Conservation (phyloP, 2,888 invertebrate species). For the Metallyticus violacea region DNA sequence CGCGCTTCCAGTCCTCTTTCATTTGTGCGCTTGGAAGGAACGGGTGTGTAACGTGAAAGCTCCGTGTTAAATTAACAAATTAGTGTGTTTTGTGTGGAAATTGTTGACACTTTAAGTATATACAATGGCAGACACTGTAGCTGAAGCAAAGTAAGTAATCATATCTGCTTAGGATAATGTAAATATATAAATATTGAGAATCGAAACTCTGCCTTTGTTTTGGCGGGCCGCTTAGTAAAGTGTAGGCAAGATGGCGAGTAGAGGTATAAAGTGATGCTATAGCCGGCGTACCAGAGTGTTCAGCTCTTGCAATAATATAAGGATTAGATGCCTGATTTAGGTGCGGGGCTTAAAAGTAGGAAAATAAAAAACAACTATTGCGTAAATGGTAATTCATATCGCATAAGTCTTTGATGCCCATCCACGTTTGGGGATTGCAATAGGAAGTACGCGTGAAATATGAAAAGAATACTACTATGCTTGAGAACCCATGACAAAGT, state of each 20-base stretch:
- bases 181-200: constrained; percentile 12
- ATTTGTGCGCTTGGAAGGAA: constrained; percentile 21
- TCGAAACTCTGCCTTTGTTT: constrained; percentile 28
- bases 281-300: not conserved
- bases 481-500: too few species aligned
- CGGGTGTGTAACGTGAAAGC: constrained; percentile 26
- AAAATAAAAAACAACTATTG: too few species aligned
- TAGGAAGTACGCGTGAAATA: too few species aligned
- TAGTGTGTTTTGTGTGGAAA: constrained; percentile 13
- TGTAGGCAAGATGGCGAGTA: constrained; percentile 28
- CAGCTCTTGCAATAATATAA: too few species aligned
- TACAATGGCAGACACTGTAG: constrained; percentile 62
- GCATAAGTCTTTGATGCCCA: too few species aligned
- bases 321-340: not conserved
- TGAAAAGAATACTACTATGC: too few species aligned
- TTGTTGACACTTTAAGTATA: not conserved
- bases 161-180: not conserved
- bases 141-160: constrained; percentile 63
- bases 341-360: not conserved
- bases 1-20: constrained; percentile 29
- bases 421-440: too few species aligned
- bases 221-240: constrained; percentile 28
- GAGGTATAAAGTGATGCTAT: not conserved
- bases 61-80: constrained; percentile 1
- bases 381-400: too few species aligned